Base-by-base conservation (phyloP, 2,113 vertebrate species). In the Cynoglossus semilaevis region DNA sequence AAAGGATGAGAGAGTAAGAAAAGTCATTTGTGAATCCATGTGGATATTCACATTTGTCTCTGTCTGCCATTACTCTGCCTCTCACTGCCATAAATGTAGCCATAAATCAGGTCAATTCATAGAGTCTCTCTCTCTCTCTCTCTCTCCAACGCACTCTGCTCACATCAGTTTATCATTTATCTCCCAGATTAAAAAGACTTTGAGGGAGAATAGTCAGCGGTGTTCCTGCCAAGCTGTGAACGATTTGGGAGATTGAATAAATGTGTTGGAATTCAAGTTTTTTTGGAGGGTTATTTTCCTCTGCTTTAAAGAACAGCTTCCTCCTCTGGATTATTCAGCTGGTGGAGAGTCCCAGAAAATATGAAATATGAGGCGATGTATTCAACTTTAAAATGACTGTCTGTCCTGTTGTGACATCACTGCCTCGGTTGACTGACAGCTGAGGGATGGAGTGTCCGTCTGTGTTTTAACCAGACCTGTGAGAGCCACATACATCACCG, bases 11-110 rank as follows among this genome's bases (percentile, higher is more conserved):
- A 63, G 45, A 35, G 71, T 53, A 45, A 67, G 66, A 65, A 67
- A 29, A 29, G 22, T 29, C 22, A 29, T 8, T 7, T 44, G 8
- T 44, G 40, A 9, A 11, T 22, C 29, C 7, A 43, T 53, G 34
- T 7, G 15, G 18, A 11, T 51, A 40, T 34, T 13, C 51, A 46
- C 12, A 48, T 16, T 48, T 36, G 8, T 52, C 50, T 76, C 57
- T 49, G 42, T 34, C 61, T 57, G 12, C 29, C 52, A 44, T 63
- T 63, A 41, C 51, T 38, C 41, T 35, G 35, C 4, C 55, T 50
- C 47, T 66, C 64, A 63, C 61, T 45, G 19, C 59, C 35, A 45
- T 71, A 72, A 80, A 74, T 74, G 61, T 59, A 63, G n/a, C 50
- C 51, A 60, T 79, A 65, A 58, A 77, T 77, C 72, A 51, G 14